These are phyloP conservation scores for Sclerurus mexicanus DNA, from an alignment of 2,113 vertebrate genomes.

Conservation along the genomic window DNA sequence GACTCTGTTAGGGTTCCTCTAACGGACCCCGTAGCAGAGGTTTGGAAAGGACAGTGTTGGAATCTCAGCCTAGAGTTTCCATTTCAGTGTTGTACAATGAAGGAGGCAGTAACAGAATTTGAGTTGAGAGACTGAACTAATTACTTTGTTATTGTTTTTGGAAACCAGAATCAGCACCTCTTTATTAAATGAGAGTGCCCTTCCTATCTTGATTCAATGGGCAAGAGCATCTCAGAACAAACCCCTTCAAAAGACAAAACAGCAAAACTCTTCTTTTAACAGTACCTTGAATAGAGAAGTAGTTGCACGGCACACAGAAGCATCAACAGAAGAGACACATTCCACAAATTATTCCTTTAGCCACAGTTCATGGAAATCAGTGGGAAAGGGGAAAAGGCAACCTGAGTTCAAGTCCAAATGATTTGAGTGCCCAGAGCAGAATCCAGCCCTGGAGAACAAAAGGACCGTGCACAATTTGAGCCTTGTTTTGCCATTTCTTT, in stretches of 20 bases:
- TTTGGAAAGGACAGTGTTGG: not conserved
- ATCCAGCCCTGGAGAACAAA: not conserved
- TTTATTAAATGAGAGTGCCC: not conserved
- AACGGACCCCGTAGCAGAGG: not conserved
- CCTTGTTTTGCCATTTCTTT: not conserved
- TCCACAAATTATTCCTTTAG: not conserved
- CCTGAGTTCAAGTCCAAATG: accelerated
- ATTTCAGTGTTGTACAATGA: not conserved
- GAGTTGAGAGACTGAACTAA: not conserved
- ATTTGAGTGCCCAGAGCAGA: not conserved
- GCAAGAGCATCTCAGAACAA: not conserved
- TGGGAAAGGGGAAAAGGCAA: not conserved
- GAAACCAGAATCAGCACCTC: not conserved
- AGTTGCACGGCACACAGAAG: not conserved
- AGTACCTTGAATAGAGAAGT: not conserved
- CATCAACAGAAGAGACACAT: not conserved
- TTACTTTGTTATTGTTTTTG: not conserved
- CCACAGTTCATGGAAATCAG: not conserved
- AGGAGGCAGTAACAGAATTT: not conserved
- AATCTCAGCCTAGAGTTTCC: not conserved
- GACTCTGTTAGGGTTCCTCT: not conserved
- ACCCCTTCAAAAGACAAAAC: not conserved
- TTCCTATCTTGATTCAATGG: not conserved
- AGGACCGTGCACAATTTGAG: accelerated
- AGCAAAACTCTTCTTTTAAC: not conserved